Evolutionary conservation across 2,888 invertebrate species (phyloP).

Genomic region (Dioctria linearis): DNA sequence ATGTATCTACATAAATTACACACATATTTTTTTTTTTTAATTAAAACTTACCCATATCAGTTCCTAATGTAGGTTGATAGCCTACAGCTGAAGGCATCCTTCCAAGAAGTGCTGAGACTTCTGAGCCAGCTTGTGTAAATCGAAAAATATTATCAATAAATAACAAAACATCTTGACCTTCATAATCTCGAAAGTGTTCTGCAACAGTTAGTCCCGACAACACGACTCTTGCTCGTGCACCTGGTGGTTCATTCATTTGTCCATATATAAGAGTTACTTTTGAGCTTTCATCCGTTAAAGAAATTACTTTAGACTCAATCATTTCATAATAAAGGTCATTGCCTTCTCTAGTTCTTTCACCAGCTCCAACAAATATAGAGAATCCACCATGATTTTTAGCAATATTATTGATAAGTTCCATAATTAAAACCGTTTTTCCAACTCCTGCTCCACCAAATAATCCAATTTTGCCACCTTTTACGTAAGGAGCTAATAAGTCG

Average conservation of each 20-base stretch:
- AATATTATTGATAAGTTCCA: constrained; percentile 97
- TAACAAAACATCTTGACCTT: constrained; percentile 94
- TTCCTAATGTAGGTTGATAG: constrained; percentile 95
- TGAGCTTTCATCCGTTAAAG: constrained; percentile 89
- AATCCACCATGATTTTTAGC: constrained; percentile 97
- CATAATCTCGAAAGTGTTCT: constrained; percentile 94
- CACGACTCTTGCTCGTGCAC: constrained; percentile 94
- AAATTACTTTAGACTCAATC: constrained; percentile 95
- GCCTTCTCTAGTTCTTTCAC: constrained; percentile 94
- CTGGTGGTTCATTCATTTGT: constrained; percentile 97
- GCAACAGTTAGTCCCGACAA: constrained; percentile 93
- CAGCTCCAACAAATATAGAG: constrained; percentile 97
- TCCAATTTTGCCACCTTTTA: constrained; percentile 95
- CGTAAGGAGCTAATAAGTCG: constrained; percentile 92
- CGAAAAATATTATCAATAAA: constrained; percentile 98
- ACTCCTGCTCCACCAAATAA: constrained; percentile 95
- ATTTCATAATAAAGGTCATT: constrained; percentile 97
- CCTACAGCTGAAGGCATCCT: constrained; percentile 97
- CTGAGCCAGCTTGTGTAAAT: constrained; percentile 93
- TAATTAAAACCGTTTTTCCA: constrained; percentile 95
- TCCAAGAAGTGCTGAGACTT: constrained; percentile 91
- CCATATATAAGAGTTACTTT: constrained; percentile 91
- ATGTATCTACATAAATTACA: no score
- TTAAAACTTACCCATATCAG: constrained; percentile 88
- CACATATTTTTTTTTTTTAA: no score